phyloP scores from a whole-genome alignment of 2,113 vertebrate genomes.

The Chinchilla lanigera region DNA sequence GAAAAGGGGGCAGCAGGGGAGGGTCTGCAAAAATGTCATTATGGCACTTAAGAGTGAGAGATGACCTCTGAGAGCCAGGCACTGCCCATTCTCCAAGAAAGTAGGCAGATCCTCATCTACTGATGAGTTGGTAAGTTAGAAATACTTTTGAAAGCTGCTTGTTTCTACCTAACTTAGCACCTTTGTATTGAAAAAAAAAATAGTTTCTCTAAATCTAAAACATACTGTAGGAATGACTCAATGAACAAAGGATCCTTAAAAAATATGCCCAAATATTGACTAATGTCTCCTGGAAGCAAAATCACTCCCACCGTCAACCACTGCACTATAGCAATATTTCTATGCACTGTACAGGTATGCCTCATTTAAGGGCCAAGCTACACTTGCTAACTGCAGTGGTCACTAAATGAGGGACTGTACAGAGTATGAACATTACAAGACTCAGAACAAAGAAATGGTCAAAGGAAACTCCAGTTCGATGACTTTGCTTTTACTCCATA shows the following conservation, averaged over 20 bases:
- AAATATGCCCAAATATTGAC: neutral
- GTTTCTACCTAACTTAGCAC: neutral
- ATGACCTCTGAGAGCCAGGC: neutral
- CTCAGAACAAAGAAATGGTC: neutral
- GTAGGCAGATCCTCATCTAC: neutral
- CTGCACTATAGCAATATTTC: neutral
- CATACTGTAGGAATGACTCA: neutral
- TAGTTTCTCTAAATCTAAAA: slow-evolving; percentile 2
- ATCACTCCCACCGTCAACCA: neutral
- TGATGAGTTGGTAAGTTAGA: neutral
- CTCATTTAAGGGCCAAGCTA: neutral
- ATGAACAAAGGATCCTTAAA: neutral
- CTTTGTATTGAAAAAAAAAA: neutral
- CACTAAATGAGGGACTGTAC: neutral
- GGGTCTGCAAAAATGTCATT: neutral
- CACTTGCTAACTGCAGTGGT: neutral
- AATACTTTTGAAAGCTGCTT: neutral
- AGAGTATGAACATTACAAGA: neutral
- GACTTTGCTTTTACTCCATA: neutral
- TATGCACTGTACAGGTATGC: neutral
- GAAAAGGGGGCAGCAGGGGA: neutral
- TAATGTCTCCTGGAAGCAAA: neutral
- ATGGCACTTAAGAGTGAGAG: neutral
- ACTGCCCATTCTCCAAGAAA: neutral
- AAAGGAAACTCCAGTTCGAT: neutral